A percentile compares a stretch with the other conserved stretches of the same genome.
Conservation (phyloP, 2,797 vertebrate genomes). For the Phyllotis vaccarum region DNA sequence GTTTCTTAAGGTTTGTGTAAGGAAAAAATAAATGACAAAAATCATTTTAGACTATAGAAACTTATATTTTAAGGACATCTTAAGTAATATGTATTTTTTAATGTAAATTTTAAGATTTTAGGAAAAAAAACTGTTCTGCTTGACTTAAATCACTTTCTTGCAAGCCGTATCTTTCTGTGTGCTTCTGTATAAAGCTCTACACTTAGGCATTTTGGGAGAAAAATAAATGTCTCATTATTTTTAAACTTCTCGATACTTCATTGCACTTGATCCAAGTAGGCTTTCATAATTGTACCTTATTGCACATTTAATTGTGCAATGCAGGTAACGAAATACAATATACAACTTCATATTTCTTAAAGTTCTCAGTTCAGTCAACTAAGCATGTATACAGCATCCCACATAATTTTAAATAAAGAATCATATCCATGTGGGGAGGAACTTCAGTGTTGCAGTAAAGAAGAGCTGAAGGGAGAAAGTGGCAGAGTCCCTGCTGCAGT, state of each 20-base stretch:
- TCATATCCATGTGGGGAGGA: neutral
- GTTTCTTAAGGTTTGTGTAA: neutral
- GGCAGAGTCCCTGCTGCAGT: neutral
- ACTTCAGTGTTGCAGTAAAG: constrained; percentile 11
- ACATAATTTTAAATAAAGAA: constrained; percentile 62
- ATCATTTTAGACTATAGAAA: constrained; percentile 15
- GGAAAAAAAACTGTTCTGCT: neutral
- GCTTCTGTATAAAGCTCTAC: neutral
- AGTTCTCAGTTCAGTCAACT: constrained; percentile 23
- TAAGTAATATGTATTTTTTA: constrained; percentile 38
- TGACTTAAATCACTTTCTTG: constrained; percentile 9
- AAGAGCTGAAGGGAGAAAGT: constrained; percentile 19
- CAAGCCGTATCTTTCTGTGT: neutral
- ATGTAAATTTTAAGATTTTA: constrained; percentile 27
- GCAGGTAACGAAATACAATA: neutral
- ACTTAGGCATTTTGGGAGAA: neutral
- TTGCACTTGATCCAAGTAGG: neutral
- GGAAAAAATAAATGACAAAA: neutral
- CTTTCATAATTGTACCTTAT: neutral
- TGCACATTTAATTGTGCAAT: constrained; percentile 29
- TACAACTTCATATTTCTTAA: constrained; percentile 40
- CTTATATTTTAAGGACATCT: neutral
- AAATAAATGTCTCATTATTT: constrained; percentile 27
- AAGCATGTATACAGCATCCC: constrained; percentile 13
- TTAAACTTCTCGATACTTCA: constrained; percentile 15